Conservation (phyloP, 2,888 invertebrate genomes). For the Mystacides longicornis region DNA sequence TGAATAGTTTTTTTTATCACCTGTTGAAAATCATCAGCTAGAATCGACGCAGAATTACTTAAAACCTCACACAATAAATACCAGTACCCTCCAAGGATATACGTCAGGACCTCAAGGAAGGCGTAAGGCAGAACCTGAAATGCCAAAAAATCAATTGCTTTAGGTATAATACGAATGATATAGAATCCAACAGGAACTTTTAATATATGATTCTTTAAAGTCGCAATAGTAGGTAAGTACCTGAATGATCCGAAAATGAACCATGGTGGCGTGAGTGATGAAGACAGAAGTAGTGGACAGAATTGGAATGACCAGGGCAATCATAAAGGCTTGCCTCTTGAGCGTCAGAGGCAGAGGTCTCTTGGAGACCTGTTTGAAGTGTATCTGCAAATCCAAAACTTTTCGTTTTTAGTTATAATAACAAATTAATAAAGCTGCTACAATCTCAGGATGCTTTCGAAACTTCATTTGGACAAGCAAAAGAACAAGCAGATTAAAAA, state of each 20-base stretch:
- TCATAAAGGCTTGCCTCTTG: conserved; percentile 50
- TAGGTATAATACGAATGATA: too few relatives aligned
- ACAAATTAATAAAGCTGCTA: too few relatives aligned
- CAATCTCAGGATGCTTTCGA: too few relatives aligned
- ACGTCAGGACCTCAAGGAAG: conserved; percentile 60
- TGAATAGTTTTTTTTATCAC: conserved; percentile 30
- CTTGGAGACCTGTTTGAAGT: conserved; percentile 54
- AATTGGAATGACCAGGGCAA: conserved; percentile 53
- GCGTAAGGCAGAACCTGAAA: conserved; percentile 57
- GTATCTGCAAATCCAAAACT: conserved; percentile 38
- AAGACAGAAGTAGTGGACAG: conserved; percentile 57
- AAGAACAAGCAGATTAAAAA: too few relatives aligned
- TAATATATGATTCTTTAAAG: too few relatives aligned
- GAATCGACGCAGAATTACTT: conserved; percentile 54
- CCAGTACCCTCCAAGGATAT: conserved; percentile 65
- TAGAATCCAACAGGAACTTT: too few relatives aligned
- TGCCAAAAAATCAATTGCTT: neutral
- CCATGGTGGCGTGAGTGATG: conserved; percentile 64
- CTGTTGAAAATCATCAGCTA: conserved; percentile 63
- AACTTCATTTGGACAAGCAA: too few relatives aligned
- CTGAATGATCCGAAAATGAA: conserved; percentile 56
- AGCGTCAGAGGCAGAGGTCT: conserved; percentile 50
- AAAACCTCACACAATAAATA: conserved; percentile 59
- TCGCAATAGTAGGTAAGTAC: conserved; percentile 31
- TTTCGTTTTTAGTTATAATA: too few relatives aligned